A percentile compares a stretch with the other conserved stretches of the same genome.
Conservation (phyloP, 2,797 vertebrate species). For the Poeciliopsis paucimaculata region DNA sequence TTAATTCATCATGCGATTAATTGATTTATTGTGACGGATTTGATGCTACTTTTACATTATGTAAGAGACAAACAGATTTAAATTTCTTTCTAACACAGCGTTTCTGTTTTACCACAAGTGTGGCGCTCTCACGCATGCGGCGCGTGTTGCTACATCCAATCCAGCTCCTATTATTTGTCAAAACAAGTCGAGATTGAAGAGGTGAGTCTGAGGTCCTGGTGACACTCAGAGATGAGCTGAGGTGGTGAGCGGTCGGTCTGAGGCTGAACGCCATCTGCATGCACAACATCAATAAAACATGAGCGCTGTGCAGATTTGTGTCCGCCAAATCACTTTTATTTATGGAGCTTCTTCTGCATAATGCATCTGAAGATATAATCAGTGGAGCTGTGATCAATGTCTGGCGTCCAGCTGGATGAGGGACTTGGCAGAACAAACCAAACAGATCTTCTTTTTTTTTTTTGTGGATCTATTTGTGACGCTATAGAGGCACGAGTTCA, state of each 20-base stretch:
- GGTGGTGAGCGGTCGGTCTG: conserved; percentile 8
- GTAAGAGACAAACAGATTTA: neutral
- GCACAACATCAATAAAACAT: conserved; percentile 70
- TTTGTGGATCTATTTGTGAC: conserved; percentile 25
- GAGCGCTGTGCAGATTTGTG: conserved; percentile 55
- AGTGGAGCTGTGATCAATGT: conserved; percentile 62
- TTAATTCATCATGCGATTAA: no score
- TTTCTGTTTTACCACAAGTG: neutral
- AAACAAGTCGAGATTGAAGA: conserved; percentile 17
- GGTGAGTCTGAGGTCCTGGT: conserved; percentile 47
- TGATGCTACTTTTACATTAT: neutral
- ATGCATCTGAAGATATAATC: conserved; percentile 71
- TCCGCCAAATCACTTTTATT: conserved; percentile 56
- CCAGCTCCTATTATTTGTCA: conserved; percentile 22
- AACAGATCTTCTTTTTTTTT: conserved; percentile 50
- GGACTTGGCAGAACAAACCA: conserved; percentile 17
- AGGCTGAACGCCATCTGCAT: conserved; percentile 38
- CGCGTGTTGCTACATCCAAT: neutral
- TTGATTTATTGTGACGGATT: no score
- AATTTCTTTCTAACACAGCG: neutral
- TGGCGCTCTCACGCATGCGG: neutral
- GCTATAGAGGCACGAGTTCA: neutral
- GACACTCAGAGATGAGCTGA: conserved; percentile 41
- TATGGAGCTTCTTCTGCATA: conserved; percentile 63
- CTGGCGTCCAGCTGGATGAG: conserved; percentile 49